phyloP scores from a whole-genome alignment of 2,888 invertebrate genomes.

The Leptopilina syphax region DNA sequence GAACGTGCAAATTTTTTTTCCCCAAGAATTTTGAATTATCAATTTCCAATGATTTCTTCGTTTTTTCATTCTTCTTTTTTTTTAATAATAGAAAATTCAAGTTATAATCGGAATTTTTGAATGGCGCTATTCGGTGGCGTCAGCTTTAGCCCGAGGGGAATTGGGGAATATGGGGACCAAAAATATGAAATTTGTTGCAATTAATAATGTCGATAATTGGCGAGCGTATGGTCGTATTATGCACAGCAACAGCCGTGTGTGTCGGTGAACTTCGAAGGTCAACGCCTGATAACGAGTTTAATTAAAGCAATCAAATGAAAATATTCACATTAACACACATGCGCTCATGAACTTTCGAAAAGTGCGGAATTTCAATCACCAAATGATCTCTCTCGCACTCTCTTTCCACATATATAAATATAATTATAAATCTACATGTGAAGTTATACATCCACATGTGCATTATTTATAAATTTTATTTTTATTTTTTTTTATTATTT shows the following conservation, averaged over 20 bases:
- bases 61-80: no score
- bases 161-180: background rate
- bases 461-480: no score
- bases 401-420: no score
- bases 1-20: no score
- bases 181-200: slow-evolving; percentile 43
- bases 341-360: slow-evolving; percentile 45
- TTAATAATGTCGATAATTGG: slow-evolving; percentile 68
- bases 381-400: background rate
- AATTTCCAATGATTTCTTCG: background rate
- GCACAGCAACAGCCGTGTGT: slow-evolving; percentile 49
- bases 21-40: background rate
- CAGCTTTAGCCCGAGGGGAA: slow-evolving; percentile 7
- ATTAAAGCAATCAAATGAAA: slow-evolving; percentile 74
- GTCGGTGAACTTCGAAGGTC: slow-evolving; percentile 70
- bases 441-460: no score
- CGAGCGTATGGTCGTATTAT: slow-evolving; percentile 53
- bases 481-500: no score
- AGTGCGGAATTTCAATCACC: slow-evolving; percentile 8
- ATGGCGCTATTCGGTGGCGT: background rate
- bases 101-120: slow-evolving; percentile 1
- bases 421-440: no score
- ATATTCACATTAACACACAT: slow-evolving; percentile 65
- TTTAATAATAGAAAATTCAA: slow-evolving; percentile 42
- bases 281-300: slow-evolving; percentile 66